Conservation (phyloP, 2,797 vertebrate genomes). For the Pithecia hirsuta region DNA sequence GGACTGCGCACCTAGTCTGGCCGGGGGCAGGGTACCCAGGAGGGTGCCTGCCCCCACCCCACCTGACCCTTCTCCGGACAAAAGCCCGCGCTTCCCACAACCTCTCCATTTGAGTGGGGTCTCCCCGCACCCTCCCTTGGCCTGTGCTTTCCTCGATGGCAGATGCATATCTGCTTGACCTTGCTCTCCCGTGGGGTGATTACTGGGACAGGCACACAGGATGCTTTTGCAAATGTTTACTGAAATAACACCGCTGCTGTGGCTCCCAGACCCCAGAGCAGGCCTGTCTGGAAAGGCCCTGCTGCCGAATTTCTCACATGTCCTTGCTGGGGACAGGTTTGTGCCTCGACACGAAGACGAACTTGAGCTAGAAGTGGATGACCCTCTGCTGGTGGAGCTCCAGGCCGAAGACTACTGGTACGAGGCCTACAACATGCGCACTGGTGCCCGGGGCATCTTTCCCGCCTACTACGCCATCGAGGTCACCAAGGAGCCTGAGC, state of each 20-base stretch:
- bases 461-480: slow-evolving; percentile 97
- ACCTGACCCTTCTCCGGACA: fast-evolving
- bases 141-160: fast-evolving
- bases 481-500: slow-evolving; percentile 92
- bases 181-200: neutral
- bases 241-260: fast-evolving
- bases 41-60: neutral
- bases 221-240: neutral
- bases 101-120: neutral
- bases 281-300: neutral
- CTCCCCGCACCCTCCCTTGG: neutral
- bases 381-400: slow-evolving; percentile 95
- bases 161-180: fast-evolving
- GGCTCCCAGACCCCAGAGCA: neutral
- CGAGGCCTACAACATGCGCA: slow-evolving; percentile 98
- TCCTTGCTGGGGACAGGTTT: slow-evolving; percentile 87
- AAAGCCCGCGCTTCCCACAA: neutral
- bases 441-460: slow-evolving; percentile 92
- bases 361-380: slow-evolving; percentile 96
- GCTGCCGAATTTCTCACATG: neutral
- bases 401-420: slow-evolving; percentile 99
- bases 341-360: slow-evolving; percentile 96
- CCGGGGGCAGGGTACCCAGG: neutral
- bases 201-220: neutral
- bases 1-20: neutral